Evolutionary conservation across 2,797 vertebrate species (phyloP).

Genomic region (Brotula barbata): DNA sequence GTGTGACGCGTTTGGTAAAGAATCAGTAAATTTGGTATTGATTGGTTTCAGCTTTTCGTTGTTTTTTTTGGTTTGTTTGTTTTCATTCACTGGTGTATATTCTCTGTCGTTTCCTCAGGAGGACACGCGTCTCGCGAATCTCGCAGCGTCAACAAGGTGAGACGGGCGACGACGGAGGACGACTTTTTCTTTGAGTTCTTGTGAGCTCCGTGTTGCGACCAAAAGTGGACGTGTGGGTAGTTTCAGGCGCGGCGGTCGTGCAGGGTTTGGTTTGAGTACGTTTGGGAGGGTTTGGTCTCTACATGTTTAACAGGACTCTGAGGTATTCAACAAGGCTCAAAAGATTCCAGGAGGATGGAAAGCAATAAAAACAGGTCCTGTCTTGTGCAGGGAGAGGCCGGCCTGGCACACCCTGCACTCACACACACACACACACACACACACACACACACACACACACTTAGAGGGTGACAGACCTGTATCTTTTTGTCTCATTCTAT

Average conservation of each 20-base stretch:
- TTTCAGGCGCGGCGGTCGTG: too few relatives aligned
- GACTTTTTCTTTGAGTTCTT: too few relatives aligned
- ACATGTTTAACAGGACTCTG: slow-evolving; percentile 48
- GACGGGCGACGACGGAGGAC: too few relatives aligned
- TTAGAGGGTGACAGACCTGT: slow-evolving; percentile 8
- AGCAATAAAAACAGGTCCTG: slow-evolving; percentile 59
- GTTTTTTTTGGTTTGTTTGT: slow-evolving; percentile 10
- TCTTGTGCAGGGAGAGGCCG: slow-evolving; percentile 73
- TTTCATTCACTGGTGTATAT: background rate
- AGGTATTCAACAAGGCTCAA: slow-evolving; percentile 39
- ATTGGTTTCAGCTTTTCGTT: background rate
- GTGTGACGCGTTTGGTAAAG: background rate
- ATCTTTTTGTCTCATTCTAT: background rate
- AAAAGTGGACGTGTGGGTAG: background rate
- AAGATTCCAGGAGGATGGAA: slow-evolving; percentile 49
- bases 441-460: slow-evolving; percentile 5
- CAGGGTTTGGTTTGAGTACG: background rate
- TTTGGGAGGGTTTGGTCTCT: slow-evolving; percentile 43
- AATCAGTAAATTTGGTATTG: background rate
- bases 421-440: slow-evolving; percentile 15
- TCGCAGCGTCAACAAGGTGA: slow-evolving; percentile 42
- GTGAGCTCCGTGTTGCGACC: too few relatives aligned
- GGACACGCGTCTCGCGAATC: background rate
- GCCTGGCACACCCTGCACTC: slow-evolving; percentile 59
- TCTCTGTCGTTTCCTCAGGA: slow-evolving; percentile 17